A percentile compares a stretch with the other conserved stretches of the same genome.
These are phyloP conservation scores for Tympanoctomys barrerae DNA, from an alignment of 2,797 vertebrate species.

Conservation along the genomic window DNA sequence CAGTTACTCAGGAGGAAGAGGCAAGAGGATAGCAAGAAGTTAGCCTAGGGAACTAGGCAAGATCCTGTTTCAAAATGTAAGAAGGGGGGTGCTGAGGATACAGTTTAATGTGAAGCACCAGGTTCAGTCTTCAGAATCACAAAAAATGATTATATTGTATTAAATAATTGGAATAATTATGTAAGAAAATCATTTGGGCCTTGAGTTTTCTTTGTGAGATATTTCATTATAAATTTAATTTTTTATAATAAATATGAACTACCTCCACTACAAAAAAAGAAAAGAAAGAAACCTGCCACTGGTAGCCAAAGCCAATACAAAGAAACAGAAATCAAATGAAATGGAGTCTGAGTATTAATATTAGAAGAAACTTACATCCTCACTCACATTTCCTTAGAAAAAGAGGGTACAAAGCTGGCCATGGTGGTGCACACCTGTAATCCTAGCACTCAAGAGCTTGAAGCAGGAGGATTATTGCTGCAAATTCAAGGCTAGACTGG, in stretches of 20 bases:
- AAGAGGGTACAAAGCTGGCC: not conserved
- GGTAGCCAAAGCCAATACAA: not conserved
- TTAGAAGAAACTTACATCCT: not conserved
- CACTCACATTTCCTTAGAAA: not conserved
- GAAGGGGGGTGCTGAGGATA: not conserved
- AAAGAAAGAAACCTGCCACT: not conserved
- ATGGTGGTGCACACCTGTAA: not conserved
- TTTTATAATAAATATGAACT: not conserved
- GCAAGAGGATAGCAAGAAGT: not conserved
- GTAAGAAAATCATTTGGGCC: not conserved
- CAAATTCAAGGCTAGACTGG: not conserved
- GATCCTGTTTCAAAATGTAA: no score
- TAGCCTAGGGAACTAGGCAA: no score
- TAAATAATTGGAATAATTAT: not conserved
- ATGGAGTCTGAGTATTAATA: not conserved
- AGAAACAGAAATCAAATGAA: not conserved
- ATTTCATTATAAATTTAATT: not conserved
- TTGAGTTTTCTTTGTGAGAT: not conserved
- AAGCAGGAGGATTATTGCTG: not conserved
- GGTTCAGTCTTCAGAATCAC: not conserved
- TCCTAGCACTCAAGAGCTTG: not conserved
- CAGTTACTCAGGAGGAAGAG: no score
- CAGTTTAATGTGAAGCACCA: not conserved
- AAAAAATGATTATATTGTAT: not conserved
- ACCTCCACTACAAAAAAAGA: not conserved